Evolutionary conservation across 2,797 vertebrate genomes (phyloP).

Genomic region (Argyrosomus regius): DNA sequence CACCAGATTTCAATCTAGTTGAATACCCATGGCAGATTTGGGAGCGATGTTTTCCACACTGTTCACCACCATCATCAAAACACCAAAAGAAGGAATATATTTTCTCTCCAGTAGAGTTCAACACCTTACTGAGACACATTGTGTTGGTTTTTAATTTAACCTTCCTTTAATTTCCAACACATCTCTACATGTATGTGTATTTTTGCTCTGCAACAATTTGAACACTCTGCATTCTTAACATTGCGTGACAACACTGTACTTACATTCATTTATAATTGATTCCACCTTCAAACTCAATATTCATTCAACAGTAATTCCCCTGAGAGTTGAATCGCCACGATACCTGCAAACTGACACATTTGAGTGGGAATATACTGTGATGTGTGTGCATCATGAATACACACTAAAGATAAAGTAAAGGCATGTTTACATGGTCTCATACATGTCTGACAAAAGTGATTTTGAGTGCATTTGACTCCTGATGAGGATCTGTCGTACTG

Average conservation of each 20-base stretch:
- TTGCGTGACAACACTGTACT: conserved; percentile 1
- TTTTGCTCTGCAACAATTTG: neutral
- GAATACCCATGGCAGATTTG: too few species aligned
- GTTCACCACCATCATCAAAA: too few species aligned
- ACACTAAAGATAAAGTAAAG: neutral
- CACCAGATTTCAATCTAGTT: too few species aligned
- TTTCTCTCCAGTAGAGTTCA: too few species aligned
- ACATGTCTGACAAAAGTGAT: neutral
- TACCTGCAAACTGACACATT: neutral
- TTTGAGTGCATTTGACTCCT: neutral
- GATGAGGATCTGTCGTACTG: neutral
- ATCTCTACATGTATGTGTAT: neutral
- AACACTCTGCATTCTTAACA: neutral
- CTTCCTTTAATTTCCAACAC: neutral
- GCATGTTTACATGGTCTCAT: neutral
- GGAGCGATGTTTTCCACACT: too few species aligned
- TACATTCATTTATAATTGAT: conserved; percentile 35
- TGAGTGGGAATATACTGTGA: neutral
- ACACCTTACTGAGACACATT: neutral
- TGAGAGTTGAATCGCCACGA: conserved; percentile 2
- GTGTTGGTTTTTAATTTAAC: neutral
- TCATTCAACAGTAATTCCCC: conserved; percentile 25
- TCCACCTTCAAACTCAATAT: conserved; percentile 28
- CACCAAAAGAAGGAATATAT: too few species aligned
- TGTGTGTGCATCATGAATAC: neutral